phyloP scores from a whole-genome alignment of 2,113 vertebrate species.

The Eidolon helvum region DNA sequence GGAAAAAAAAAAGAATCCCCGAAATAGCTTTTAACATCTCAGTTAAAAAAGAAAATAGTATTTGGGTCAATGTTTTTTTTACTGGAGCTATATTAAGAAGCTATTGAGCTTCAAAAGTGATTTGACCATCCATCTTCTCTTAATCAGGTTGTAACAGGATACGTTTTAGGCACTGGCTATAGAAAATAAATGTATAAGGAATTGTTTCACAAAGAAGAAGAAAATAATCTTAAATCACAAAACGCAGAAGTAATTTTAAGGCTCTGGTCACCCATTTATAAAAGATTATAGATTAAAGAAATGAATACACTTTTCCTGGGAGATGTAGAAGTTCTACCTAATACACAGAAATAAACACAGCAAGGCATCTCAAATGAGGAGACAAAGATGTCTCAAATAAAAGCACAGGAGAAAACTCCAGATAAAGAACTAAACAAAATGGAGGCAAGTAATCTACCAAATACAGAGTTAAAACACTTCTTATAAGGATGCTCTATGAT shows the following conservation, averaged over 20 bases:
- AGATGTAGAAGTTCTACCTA: no score
- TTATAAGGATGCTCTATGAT: no score
- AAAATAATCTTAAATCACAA: background rate
- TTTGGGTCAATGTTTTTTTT: conserved; percentile 39
- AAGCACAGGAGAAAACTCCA: no score
- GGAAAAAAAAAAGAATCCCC: background rate
- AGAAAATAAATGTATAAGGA: background rate
- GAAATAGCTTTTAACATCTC: conserved; percentile 47
- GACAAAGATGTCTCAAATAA: no score
- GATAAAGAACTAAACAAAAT: no score
- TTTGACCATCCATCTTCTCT: conserved; percentile 17
- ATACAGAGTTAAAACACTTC: no score
- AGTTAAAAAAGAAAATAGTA: conserved; percentile 43
- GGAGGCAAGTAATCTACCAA: no score
- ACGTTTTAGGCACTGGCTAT: background rate
- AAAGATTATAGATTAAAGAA: background rate
- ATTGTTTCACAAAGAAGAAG: background rate
- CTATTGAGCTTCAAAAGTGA: background rate
- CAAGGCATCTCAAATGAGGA: no score
- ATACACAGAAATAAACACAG: no score
- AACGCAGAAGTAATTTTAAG: background rate
- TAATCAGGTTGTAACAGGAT: background rate
- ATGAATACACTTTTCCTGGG: background rate
- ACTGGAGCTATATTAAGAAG: conserved; percentile 43
- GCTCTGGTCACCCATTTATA: background rate